Base-by-base conservation (phyloP, 2,888 invertebrate genomes). In the Amblyteles armatorius region DNA sequence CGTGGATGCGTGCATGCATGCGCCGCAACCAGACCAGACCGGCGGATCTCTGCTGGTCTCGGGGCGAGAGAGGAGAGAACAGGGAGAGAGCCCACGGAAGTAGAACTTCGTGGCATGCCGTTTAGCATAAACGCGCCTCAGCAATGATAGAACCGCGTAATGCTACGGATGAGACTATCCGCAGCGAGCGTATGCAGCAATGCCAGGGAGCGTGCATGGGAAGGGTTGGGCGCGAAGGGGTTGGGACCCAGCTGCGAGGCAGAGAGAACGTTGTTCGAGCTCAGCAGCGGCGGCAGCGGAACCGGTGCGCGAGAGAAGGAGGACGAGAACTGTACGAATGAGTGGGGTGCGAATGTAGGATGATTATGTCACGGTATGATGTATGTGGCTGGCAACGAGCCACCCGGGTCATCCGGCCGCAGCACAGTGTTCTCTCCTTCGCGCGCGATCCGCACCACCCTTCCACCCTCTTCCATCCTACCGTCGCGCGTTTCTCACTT, bases 341-440 rank as follows among this genome's bases (percentile, higher is more conserved):
- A 89, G 90, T 86, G 87, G 88, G 88, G 89, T 88, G 90, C 87
- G 91, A 91, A 91, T 91, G 88, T 88, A 88, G 90, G 90, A 90
- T 90, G 91, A 92, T 92, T 91, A 92, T 91, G 91, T 90, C 92
- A 89, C 88, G 87, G 79, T 88, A 89, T 91, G 92, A 92, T 92
- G 88, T 89, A 92, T 90, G 90, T 84, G 86, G 84, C 87, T 92
- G 92, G 92, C 91, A 89, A 79, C 65, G 88, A 85, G 92, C 92
- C 92, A 92, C 89, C 88, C 86, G 91, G 44, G 89, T 89, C 90
- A 88, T 77, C 71, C 79, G 29, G 50, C 48, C 52, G 44, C 79
- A 48, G 68, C 57, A 77, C 68, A 73, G 55, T 76, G 40, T 55
- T 69, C 65, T 50, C 63, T 76, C 36, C 44, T 78, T 79, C 40